A percentile compares a stretch with the other conserved stretches of the same genome.
These are phyloP conservation scores for Eupeodes latifasciatus DNA, from an alignment of 2,888 invertebrate species.

Conservation along the genomic window DNA sequence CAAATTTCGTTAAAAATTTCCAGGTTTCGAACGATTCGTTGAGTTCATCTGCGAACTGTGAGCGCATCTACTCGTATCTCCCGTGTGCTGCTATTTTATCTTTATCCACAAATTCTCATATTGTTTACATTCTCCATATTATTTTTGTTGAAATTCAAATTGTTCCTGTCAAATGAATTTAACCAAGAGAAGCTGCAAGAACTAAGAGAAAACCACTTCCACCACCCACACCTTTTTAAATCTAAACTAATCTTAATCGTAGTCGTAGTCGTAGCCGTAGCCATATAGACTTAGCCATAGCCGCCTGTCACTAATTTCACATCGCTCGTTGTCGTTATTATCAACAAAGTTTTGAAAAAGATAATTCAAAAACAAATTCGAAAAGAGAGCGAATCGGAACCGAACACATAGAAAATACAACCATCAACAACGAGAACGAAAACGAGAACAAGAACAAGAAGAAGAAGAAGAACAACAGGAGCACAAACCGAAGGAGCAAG, in stretches of 20 bases:
- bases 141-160: slow-evolving; percentile 10
- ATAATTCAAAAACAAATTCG: slow-evolving; percentile 49
- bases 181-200: slow-evolving; percentile 49
- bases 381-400: slow-evolving; percentile 53
- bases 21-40: slow-evolving; percentile 73
- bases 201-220: slow-evolving; percentile 55
- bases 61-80: slow-evolving; percentile 50
- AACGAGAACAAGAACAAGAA: no score
- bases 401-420: slow-evolving; percentile 59
- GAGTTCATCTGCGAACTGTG: slow-evolving; percentile 66
- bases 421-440: slow-evolving; percentile 53
- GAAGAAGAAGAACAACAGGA: neutral
- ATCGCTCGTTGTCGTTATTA: slow-evolving; percentile 30
- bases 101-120: slow-evolving; percentile 69
- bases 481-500: slow-evolving; percentile 59
- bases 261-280: neutral
- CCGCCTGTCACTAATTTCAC: slow-evolving; percentile 28
- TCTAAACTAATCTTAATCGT: no score
- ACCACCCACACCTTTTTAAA: slow-evolving; percentile 32
- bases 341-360: slow-evolving; percentile 50
- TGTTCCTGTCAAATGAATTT: slow-evolving; percentile 54
- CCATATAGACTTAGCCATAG: no score
- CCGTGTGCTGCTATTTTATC: slow-evolving; percentile 59
- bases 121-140: slow-evolving; percentile 73
- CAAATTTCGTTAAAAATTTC: slow-evolving; percentile 70